Percentiles rank a stretch among this genome's conserved stretches.
Evolutionary conservation across 2,888 invertebrate species (phyloP).

Genomic region (Acronicta leporina): DNA sequence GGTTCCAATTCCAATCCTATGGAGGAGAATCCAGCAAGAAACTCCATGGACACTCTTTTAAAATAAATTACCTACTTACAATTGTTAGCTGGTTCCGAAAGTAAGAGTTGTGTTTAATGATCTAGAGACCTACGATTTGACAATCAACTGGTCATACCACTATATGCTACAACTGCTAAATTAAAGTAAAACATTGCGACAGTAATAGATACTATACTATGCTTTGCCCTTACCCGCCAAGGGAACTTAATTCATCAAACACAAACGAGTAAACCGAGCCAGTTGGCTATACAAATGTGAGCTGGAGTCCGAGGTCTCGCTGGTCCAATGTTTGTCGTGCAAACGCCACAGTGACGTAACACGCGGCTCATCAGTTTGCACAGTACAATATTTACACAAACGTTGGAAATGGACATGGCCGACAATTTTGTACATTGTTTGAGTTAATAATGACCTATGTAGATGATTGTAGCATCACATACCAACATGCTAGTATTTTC

Average conservation of each 20-base stretch:
- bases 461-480: too few relatives aligned
- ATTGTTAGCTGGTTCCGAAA: too few relatives aligned
- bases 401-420: conserved; percentile 1
- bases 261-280: conserved; percentile 13
- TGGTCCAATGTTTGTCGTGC: conserved; percentile 32
- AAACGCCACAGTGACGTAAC: conserved; percentile 20
- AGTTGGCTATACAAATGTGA: conserved; percentile 20
- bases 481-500: too few relatives aligned
- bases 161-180: too few relatives aligned
- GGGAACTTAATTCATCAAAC: conserved; percentile 23
- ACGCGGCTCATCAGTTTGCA: conserved; percentile 31
- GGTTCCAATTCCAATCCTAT: too few relatives aligned
- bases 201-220: background rate
- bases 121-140: too few relatives aligned
- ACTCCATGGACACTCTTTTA: too few relatives aligned
- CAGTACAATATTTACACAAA: conserved; percentile 38
- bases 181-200: too few relatives aligned
- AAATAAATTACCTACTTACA: too few relatives aligned
- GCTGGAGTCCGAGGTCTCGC: conserved; percentile 10
- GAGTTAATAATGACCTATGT: background rate
- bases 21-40: too few relatives aligned
- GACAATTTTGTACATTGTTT: background rate
- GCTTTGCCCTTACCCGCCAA: background rate
- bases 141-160: too few relatives aligned
- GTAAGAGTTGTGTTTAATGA: too few relatives aligned